Conservation (phyloP, 2,113 vertebrate species). For the Pholis gunnellus region DNA sequence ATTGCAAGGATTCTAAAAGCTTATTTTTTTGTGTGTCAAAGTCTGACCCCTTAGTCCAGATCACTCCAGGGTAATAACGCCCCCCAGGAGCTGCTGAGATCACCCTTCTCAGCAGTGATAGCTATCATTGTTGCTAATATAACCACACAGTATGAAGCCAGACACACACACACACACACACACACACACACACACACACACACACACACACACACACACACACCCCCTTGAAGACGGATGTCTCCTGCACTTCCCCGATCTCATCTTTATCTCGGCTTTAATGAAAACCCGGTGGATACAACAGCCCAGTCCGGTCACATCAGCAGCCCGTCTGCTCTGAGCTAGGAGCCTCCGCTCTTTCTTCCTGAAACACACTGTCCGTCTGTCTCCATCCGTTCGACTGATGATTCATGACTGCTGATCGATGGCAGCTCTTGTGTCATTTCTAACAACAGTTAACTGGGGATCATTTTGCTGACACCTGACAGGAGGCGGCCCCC, state of each 20-base stretch:
- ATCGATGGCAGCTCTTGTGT: slow-evolving; percentile 61
- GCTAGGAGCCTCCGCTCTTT: slow-evolving; percentile 34
- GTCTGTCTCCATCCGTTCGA: slow-evolving; percentile 16
- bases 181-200: slow-evolving; percentile 3
- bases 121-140: slow-evolving; percentile 64
- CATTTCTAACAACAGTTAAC: slow-evolving; percentile 69
- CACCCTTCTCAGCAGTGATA: slow-evolving; percentile 63
- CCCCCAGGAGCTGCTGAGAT: slow-evolving; percentile 43
- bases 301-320: slow-evolving; percentile 38
- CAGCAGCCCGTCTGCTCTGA: slow-evolving; percentile 59
- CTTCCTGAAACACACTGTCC: slow-evolving; percentile 27
- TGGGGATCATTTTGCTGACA: slow-evolving; percentile 73
- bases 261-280: slow-evolving; percentile 51
- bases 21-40: slow-evolving; percentile 10
- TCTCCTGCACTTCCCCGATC: slow-evolving; percentile 44
- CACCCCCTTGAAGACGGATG: slow-evolving; percentile 19
- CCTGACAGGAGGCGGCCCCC: slow-evolving; percentile 66
- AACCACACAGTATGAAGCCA: slow-evolving; percentile 32
- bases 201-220: slow-evolving; percentile 17
- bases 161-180: background rate
- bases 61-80: slow-evolving; percentile 56
- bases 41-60: slow-evolving; percentile 42
- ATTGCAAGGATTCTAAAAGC: background rate
- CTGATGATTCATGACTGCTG: slow-evolving; percentile 55
- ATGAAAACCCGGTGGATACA: slow-evolving; percentile 55